Evolutionary conservation across 2,113 vertebrate genomes (phyloP).

Genomic region (Notiomystis cincta): DNA sequence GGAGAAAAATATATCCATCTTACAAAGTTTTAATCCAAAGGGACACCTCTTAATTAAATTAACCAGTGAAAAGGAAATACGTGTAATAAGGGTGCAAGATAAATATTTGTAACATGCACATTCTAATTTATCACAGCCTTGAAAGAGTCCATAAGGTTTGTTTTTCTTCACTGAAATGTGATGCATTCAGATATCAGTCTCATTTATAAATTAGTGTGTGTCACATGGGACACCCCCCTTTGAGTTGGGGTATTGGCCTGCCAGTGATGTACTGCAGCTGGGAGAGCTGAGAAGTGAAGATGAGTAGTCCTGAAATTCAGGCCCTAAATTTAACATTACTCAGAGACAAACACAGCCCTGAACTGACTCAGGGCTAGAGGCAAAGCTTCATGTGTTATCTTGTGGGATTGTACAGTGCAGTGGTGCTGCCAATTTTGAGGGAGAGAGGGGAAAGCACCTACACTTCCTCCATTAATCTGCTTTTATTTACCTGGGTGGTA

Average conservation of each 20-base stretch:
- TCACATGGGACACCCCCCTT: conserved; percentile 43
- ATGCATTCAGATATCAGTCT: conserved; percentile 52
- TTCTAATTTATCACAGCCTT: conserved; percentile 70
- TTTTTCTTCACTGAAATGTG: conserved; percentile 65
- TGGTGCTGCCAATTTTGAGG: not conserved
- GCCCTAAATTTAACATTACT: conserved; percentile 11
- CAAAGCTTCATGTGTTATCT: not conserved
- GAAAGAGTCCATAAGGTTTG: conserved; percentile 56
- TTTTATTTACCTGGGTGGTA: not conserved
- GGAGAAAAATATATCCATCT: conserved; percentile 23
- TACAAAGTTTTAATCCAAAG: conserved; percentile 24
- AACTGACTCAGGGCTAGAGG: not conserved
- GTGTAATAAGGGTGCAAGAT: conserved; percentile 68
- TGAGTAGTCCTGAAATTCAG: not conserved
- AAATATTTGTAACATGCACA: conserved; percentile 56
- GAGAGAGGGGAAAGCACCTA: not conserved
- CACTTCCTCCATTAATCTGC: not conserved
- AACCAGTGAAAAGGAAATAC: conserved; percentile 62
- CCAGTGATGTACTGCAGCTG: conserved; percentile 58
- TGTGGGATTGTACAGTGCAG: not conserved
- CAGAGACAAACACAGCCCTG: conserved; percentile 7
- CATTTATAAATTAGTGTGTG: conserved; percentile 67
- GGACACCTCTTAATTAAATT: conserved; percentile 59
- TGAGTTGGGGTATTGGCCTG: conserved; percentile 43
- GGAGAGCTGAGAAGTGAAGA: conserved; percentile 30